Base-by-base conservation (phyloP, 2,888 invertebrate species). In the Drosophila sordidula region DNA sequence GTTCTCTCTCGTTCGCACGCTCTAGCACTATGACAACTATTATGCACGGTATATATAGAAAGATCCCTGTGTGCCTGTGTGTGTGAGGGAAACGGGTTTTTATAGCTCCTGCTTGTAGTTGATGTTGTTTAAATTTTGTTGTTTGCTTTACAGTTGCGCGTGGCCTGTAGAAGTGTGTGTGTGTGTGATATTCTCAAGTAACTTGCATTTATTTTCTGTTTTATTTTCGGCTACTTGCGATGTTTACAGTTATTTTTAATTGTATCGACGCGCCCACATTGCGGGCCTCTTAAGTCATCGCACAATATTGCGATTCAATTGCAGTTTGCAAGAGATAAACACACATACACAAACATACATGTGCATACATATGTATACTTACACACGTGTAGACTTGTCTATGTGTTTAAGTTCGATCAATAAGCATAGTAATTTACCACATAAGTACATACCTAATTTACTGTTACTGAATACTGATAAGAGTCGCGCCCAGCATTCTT, bases 91-190 rank as follows among this genome's bases (percentile, higher is more conserved):
- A 87, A 67, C 47, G 59, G 56, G 68, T 79, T 85, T 85, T 85
- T 64, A 64, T 75, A 63, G 73, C 44, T 11, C n/a, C 38, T 38
- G 36, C 45, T 22, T 44, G 59, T 64, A 54, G 68, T 54, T 67
- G 62, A 39, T 62, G 57, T 61, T 39, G 47, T 46, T 70, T 68
- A 38, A 32, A 34, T 78, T 73, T 70, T 74, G 36, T 61, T 76
- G 54, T 71, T 80, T 80, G 62, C 44, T 77, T 71, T 76, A 50
- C 66, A 83, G 67, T 67, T 80, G 89, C 87, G 87, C 89, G 82
- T 83, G 82, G 77, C 70, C 39, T 80, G 66, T 63, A 61, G 47
- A 67, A 46, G 83, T 75, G 29, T 34, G 62, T 63, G 44, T 39
- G 47, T 56, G 18, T 46, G 39, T 45, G 46, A 39, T 52, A 50